Base-by-base conservation (phyloP, 2,888 invertebrate genomes). In the Lingula anatina region DNA sequence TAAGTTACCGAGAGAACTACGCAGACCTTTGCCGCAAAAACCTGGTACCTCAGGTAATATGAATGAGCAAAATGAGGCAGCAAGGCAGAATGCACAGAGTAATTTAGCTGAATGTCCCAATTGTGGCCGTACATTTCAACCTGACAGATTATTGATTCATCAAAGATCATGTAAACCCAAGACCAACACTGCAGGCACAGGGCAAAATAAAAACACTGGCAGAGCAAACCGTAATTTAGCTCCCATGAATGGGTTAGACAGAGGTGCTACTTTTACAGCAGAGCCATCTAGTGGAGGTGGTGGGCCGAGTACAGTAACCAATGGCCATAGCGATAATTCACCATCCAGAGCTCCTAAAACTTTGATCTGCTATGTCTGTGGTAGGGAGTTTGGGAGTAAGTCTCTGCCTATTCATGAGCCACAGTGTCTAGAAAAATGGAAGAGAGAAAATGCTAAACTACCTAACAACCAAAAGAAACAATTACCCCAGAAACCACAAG, bases 51-150 rank as follows among this genome's bases (percentile, higher is more conserved):
- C 74, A 28, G 44, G 54, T 3, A 59, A 60, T 55, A 70, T 67
- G 40, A 62, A 62, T n/a, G 58, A 66, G 48, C 65, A 67, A 64
- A 79, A 79, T 56, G 82, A 83, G 46, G 79, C 80, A 3, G 80
- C 79, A 15, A 84, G 84, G 83, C 78, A 83, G 53, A 78, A 81
- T 27, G 80, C 84, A 48, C 75, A 84, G 50, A 66, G 65, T 2
- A 81, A 83, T 53, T 71, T 86, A 60, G 75, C 84, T 20, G 82
- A 84, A 2, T 87, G 87, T 63, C 76, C 78, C 37, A 82, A 82
- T 61, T 87, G 86, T 66, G 82, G 81, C 7, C 78, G 86, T 46
- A 84, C 84, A 24, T 86, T 87, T 75, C 77, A 81, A 51, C 84
- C 86, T 0, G 85, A 86, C 59, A 78, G 86, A 21, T 69, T 87